phyloP scores from a whole-genome alignment of 2,888 invertebrate species.

The Ectropis crepuscularia region DNA sequence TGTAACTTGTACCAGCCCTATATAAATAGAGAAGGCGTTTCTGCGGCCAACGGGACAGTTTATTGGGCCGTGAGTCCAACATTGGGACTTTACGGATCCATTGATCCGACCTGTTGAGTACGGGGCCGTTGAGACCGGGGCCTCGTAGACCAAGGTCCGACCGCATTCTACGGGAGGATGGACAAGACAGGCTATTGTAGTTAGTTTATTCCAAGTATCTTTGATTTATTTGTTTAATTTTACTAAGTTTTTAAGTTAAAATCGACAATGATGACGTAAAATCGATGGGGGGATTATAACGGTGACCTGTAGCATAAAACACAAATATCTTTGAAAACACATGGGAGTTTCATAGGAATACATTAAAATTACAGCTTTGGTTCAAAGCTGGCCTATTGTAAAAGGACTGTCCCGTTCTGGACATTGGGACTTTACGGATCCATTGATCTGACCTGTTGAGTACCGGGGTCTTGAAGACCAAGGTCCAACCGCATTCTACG shows the following conservation, averaged over 20 bases:
- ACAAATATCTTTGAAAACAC: too few species aligned
- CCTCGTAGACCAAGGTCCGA: slow-evolving; percentile 3
- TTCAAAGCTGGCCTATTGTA: too few species aligned
- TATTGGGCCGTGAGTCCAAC: slow-evolving; percentile 34
- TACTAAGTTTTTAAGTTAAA: too few species aligned
- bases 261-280: too few species aligned
- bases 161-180: neutral
- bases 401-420: too few species aligned
- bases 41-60: slow-evolving; percentile 48
- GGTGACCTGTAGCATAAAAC: too few species aligned
- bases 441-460: slow-evolving; percentile 51
- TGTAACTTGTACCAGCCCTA: slow-evolving; percentile 25
- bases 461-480: slow-evolving; percentile 11
- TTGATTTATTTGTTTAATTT: too few species aligned
- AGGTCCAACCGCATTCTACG: neutral
- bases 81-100: slow-evolving; percentile 34
- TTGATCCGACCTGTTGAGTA: slow-evolving; percentile 51
- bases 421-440: slow-evolving; percentile 34
- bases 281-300: too few species aligned
- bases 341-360: too few species aligned
- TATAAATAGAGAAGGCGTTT: slow-evolving; percentile 48
- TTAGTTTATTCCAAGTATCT: too few species aligned
- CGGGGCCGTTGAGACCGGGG: slow-evolving; percentile 9
- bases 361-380: too few species aligned
- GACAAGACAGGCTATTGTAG: too few species aligned